Base-by-base conservation (phyloP, 2,888 invertebrate genomes). In the Aspidapion aeneum region DNA sequence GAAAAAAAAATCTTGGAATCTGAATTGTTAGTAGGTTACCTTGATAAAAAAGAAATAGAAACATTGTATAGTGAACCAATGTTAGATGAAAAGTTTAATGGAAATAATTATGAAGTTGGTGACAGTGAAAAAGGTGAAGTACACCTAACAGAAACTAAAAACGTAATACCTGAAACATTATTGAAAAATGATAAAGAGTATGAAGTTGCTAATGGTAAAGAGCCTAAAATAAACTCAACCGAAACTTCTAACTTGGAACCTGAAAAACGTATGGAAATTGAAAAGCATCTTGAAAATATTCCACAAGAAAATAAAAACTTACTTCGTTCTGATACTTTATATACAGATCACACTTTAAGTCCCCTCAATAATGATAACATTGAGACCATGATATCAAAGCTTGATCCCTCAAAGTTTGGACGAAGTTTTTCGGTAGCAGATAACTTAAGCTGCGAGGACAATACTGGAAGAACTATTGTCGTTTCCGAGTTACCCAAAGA, bases 31-130 rank as follows among this genome's bases (percentile, higher is more conserved):
- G 57, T 51, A 56, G 22, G 18, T 21, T 18, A 59, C 16, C 18
- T n/a, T 12, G 56, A 35, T 35, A 17, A 57, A 1, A 16, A 52
- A 61, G 63, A 57, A n/a, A 21, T 5, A 9, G 35, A 61, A 21
- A 35, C 19, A 19, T n/a, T n/a, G n/a, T n/a, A n/a, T n/a, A n/a
- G n/a, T n/a, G n/a, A n/a, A n/a, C n/a, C n/a, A n/a, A n/a, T n/a
- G n/a, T n/a, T n/a, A n/a, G n/a, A n/a, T n/a, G n/a, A n/a, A n/a
- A n/a, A n/a, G n/a, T n/a, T n/a, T n/a, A n/a, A n/a, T n/a, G n/a
- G n/a, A n/a, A n/a, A n/a, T n/a, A n/a, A n/a, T n/a, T n/a, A n/a
- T n/a, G n/a, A n/a, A n/a, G n/a, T n/a, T n/a, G n/a, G n/a, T n/a
- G n/a, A n/a, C n/a, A n/a, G n/a, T n/a, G n/a, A n/a, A n/a, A n/a